Evolutionary conservation across 2,888 invertebrate genomes (phyloP), one percentile per base, ranked within the genome.

Genomic region (Athalia circularis): DNA sequence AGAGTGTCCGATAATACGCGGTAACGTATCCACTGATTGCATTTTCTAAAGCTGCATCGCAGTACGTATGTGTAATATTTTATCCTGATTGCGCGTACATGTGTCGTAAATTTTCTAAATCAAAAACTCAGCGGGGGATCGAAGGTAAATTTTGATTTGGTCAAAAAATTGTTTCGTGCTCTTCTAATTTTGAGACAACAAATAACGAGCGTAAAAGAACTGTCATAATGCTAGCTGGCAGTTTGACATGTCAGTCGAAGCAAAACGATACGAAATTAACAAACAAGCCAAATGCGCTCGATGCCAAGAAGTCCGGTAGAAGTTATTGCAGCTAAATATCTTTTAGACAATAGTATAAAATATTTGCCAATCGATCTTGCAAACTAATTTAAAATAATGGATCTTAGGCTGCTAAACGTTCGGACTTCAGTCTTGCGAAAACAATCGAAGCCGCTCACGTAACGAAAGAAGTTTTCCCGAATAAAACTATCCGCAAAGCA

Each of bases 401-500:
- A 72, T 72, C 72, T 48, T 82, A 81, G 90, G 85, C 93, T 80
- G 91, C 91, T 50, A 93, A 93, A 84, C 92, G 93, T 81, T 92
- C 94, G 77, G 92, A 93, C 80, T 93, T 94, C 86, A 93, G 94
- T 74, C 91, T 94, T 43, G 90, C 92, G 47, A 93, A 94, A 84
- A 93, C 94, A 9, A 93, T 94, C 62, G 92, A 93, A 48, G 94
- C 94, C 11, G 92, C 93, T 7, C 93, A 93, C 85, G 91, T 94
- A 57, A 92, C 92, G 0, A 93, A 95, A 86, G 94, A 94, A 89
- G 93, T 95, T 77, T 92, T 92, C 78, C 84, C 87, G 8, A 79
- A 82, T 70, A 85, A 81, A 64, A 7, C 54, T 11, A 13, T 5
- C 11, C 64, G 45, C 7, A 43, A 43, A 47, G 50, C 13, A 9